Conservation (phyloP, 2,797 vertebrate genomes). For the Sebastes aleutianus region DNA sequence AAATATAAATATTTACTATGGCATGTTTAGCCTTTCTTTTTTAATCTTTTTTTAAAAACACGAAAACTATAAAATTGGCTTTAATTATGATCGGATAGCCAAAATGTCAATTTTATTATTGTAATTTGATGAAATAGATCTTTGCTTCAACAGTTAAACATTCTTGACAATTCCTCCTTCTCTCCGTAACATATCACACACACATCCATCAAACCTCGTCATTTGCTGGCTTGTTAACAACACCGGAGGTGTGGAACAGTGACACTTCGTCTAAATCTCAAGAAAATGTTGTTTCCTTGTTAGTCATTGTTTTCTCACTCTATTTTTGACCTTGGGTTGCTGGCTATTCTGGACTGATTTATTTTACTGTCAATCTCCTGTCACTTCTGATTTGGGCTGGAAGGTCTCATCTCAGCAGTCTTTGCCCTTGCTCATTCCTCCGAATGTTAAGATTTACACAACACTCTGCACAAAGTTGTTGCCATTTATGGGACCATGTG, state of each 20-base stretch:
- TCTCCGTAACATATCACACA: conserved; percentile 24
- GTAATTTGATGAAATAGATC: neutral
- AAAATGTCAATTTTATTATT: neutral
- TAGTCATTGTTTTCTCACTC: conserved; percentile 76
- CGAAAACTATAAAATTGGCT: neutral
- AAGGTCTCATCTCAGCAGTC: conserved; percentile 63
- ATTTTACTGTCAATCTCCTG: conserved; percentile 81
- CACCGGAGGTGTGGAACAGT: conserved; percentile 57
- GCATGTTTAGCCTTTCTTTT: neutral
- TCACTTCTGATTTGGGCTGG: conserved; percentile 75
- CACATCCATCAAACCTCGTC: conserved; percentile 54
- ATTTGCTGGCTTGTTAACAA: conserved; percentile 59
- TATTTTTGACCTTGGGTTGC: conserved; percentile 75
- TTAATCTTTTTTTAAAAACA: neutral
- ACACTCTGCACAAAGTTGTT: conserved; percentile 29
- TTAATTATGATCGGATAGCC: neutral
- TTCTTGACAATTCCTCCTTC: neutral
- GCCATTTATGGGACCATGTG: conserved; percentile 30
- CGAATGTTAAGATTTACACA: conserved; percentile 59
- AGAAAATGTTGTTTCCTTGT: conserved; percentile 71
- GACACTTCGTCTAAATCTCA: conserved; percentile 69
- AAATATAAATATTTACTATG: neutral
- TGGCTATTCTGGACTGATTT: conserved; percentile 79
- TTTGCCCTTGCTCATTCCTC: conserved; percentile 80
- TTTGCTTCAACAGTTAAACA: neutral